Evolutionary conservation across 2,797 vertebrate species (phyloP), one percentile per base, ranked within the genome.

Genomic region (Dendrocincla fuliginosa): DNA sequence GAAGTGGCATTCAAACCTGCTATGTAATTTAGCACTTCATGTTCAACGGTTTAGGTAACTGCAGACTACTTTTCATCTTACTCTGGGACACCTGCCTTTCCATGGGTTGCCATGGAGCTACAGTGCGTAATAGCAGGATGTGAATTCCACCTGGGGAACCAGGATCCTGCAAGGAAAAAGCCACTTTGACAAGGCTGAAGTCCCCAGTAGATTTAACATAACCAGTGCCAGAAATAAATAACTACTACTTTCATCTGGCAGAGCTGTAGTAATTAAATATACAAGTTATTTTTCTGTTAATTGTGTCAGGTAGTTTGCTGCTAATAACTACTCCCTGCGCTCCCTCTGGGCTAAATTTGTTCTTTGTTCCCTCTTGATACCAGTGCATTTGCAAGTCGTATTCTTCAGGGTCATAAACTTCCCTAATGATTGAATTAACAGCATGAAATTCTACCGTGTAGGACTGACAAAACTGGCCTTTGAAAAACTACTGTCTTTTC

Each of bases 391-490:
- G 61, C 89, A 81, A 89, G 69, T 84, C 75, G 50, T 89, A 80
- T 60, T 70, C 65, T 85, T 93, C 79, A 93, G 27, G n/a, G 60
- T 91, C 84, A 94, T 92, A 95, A 92, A 83, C 61, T 75, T 68
- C 39, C 69, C 65, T 78, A 87, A 68, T 22, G 9, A 81, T 75
- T 89, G 92, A 68, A 93, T 92, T 89, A 93, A 90, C n/a, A 71
- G 42, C 57, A 89, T 47, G 65, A 91, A 83, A 93, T 81, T 93
- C 37, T 70, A 76, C 50, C 35, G 47, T 44, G 35, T 35, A 64
- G 25, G 16, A 92, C 55, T 87, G 49, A 87, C 23, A 75, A 80
- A 85, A 91, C 10, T 20, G 28, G 75, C 57, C 47, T 69, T 86
- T 0, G 2, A 47, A 81, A 92, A 95, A 86, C 23, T 47, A 76